Conservation (phyloP, 2,888 invertebrate species). For the Lapara coniferarum region DNA sequence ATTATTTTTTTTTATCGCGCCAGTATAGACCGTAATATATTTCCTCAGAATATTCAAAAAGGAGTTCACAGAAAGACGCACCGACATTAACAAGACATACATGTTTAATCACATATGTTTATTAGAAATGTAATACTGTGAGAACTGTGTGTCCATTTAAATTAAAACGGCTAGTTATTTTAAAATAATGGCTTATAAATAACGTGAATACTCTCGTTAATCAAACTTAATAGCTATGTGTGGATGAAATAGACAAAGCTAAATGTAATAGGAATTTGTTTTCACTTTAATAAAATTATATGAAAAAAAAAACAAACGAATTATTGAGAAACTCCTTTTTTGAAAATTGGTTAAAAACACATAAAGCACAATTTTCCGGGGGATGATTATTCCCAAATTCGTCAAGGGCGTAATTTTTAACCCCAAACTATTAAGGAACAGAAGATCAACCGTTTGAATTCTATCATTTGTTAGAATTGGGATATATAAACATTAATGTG, state of each 20-base stretch:
- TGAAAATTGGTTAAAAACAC: no score
- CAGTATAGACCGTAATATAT: no score
- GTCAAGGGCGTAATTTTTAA: no score
- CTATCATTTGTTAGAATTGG: no score
- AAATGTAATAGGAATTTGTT: constrained; percentile 2
- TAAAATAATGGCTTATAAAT: constrained; percentile 21
- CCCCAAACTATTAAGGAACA: no score
- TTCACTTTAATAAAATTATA: not conserved
- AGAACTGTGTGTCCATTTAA: constrained; percentile 5
- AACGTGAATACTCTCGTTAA: constrained; percentile 8
- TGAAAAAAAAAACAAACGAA: no score
- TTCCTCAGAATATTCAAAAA: not conserved
- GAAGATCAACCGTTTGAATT: no score
- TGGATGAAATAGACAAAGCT: not conserved
- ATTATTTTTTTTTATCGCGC: no score
- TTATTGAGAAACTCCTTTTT: no score
- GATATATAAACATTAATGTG: no score
- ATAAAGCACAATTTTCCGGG: no score
- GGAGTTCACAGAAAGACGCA: not conserved
- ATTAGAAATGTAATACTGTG: constrained; percentile 20
- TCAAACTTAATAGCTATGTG: constrained; percentile 18
- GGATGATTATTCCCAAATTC: no score
- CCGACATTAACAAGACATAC: not conserved
- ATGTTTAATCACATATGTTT: constrained; percentile 12
- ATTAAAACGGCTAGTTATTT: constrained; percentile 16